Percentiles rank a stretch among this genome's conserved stretches.
Evolutionary conservation across 2,888 invertebrate genomes (phyloP).

Genomic region (Watsonalla binaria): DNA sequence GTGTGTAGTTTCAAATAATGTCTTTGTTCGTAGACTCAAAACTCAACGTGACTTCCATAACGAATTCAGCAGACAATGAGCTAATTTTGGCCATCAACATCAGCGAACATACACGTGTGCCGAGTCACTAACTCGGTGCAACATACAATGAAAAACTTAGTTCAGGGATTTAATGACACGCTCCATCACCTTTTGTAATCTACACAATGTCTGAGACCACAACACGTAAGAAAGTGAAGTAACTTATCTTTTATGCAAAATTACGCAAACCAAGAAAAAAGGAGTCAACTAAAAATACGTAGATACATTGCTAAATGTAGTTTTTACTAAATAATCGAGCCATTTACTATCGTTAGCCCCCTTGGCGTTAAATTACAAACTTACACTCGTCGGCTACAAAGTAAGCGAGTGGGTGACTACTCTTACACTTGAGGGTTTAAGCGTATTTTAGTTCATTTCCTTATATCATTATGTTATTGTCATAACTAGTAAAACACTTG

Average conservation of each 20-base stretch:
- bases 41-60: conserved; percentile 10
- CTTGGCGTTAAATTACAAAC: too few relatives aligned
- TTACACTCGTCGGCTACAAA: too few relatives aligned
- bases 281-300: conserved; percentile 2
- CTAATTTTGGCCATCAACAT: conserved; percentile 3
- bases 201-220: conserved; percentile 19
- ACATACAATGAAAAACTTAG: conserved; percentile 2
- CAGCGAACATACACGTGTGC: conserved; percentile 1
- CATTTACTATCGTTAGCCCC: too few relatives aligned
- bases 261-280: conserved; percentile 20
- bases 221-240: conserved; percentile 22
- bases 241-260: conserved; percentile 18
- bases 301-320: conserved; percentile 10
- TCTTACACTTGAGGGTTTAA: too few relatives aligned
- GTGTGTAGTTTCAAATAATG: not conserved
- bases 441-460: too few relatives aligned
- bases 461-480: too few relatives aligned
- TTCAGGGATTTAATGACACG: conserved; percentile 30
- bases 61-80: conserved; percentile 8
- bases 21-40: not conserved
- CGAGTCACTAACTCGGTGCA: not conserved
- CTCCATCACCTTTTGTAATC: conserved; percentile 40
- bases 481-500: too few relatives aligned
- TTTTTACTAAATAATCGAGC: not conserved
- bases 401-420: too few relatives aligned